phyloP scores from a whole-genome alignment of 2,113 vertebrate genomes.

The Pao palembangensis region DNA sequence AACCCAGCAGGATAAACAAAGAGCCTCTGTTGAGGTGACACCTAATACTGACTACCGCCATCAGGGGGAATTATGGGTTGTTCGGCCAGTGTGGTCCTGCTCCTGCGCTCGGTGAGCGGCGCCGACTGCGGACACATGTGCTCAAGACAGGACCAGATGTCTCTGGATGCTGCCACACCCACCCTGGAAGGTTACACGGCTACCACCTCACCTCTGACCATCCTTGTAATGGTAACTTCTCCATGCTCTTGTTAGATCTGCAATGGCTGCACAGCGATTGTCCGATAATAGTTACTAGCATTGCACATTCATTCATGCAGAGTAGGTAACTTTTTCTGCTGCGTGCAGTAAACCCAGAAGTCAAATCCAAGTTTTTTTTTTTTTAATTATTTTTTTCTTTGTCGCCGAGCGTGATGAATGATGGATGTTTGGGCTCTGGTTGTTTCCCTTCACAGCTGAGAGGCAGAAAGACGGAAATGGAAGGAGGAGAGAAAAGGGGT shows the following conservation, averaged over 20 bases:
- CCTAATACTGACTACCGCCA: conserved; percentile 21
- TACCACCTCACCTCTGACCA: conserved; percentile 82
- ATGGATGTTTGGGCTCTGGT: conserved; percentile 22
- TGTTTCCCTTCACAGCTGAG: conserved; percentile 55
- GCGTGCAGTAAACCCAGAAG: neutral
- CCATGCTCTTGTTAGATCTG: neutral
- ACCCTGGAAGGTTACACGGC: conserved; percentile 84
- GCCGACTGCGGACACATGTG: conserved; percentile 92
- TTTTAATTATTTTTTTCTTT: conserved; percentile 1
- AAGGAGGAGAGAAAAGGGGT: conserved; percentile 39
- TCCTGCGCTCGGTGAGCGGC: conserved; percentile 90
- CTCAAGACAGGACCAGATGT: conserved; percentile 84
- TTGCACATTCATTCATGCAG: too few relatives aligned
- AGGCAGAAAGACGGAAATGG: conserved; percentile 55
- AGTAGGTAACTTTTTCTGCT: neutral
- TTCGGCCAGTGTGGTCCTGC: conserved; percentile 90
- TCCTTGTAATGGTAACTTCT: conserved; percentile 88
- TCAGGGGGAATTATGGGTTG: conserved; percentile 90
- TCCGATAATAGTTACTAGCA: too few relatives aligned
- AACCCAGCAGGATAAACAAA: conserved; percentile 1
- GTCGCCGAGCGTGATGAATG: conserved; percentile 26
- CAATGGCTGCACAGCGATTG: too few relatives aligned
- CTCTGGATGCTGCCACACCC: conserved; percentile 84
- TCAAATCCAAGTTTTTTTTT: too few relatives aligned
- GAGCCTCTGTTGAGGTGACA: conserved; percentile 14